Percentiles rank a stretch among this genome's conserved stretches.
Evolutionary conservation across 2,888 invertebrate species (phyloP).

Genomic region (Torymus texanus): DNA sequence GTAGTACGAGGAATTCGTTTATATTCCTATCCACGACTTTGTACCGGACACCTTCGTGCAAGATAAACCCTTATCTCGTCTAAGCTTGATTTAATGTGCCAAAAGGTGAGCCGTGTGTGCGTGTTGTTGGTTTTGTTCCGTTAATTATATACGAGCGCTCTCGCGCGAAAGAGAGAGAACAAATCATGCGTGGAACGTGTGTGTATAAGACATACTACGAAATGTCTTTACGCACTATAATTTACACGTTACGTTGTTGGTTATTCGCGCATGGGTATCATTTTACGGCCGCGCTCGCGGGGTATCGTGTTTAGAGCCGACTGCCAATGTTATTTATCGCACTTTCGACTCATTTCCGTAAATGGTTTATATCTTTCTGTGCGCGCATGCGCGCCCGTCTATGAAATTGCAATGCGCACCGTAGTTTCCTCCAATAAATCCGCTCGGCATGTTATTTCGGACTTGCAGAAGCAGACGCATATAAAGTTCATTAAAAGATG

Average conservation of each 20-base stretch:
- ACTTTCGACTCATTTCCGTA: constrained; percentile 17
- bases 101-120: too few species aligned
- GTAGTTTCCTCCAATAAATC: too few species aligned
- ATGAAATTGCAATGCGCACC: too few species aligned
- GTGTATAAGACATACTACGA: neutral
- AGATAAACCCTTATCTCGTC: too few species aligned
- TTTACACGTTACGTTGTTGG: constrained; percentile 1
- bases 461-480: neutral
- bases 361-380: neutral
- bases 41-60: too few species aligned
- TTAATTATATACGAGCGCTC: neutral
- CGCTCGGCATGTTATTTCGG: too few species aligned
- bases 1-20: too few species aligned
- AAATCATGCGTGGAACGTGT: neutral
- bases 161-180: too few species aligned
- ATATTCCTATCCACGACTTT: too few species aligned
- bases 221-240: constrained; percentile 21
- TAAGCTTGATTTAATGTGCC: too few species aligned
- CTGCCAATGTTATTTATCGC: constrained; percentile 4
- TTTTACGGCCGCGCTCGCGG: neutral
- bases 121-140: neutral
- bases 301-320: neutral
- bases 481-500: constrained; percentile 6
- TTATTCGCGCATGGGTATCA: neutral
- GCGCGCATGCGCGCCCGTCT: neutral